A percentile compares a stretch with the other conserved stretches of the same genome.
Evolutionary conservation across 1,140 invertebrate genomes (phyloP).

Genomic region (Drosophila tristis): DNA sequence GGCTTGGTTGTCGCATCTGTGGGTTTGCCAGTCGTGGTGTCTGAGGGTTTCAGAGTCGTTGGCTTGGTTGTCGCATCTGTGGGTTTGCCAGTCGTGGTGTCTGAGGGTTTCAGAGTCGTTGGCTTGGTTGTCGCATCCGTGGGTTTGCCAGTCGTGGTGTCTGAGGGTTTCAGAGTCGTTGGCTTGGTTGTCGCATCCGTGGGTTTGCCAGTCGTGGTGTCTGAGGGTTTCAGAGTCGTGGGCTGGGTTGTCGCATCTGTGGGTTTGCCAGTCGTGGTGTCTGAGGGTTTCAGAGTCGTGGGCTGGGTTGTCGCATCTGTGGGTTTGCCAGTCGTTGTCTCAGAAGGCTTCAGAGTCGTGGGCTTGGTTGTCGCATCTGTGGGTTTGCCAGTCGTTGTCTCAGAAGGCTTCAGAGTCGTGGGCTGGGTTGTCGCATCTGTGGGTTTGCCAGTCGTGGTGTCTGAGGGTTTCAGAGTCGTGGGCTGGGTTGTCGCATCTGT

Average conservation of each 20-base stretch:
- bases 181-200: conserved; percentile 1
- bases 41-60: background rate
- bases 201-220: background rate
- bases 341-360: background rate
- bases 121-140: background rate
- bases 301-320: conserved; percentile 1
- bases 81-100: background rate
- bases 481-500: background rate
- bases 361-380: background rate
- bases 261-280: background rate
- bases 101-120: conserved; percentile 1
- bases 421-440: background rate
- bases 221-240: background rate
- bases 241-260: background rate
- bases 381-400: conserved; percentile 1
- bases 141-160: background rate
- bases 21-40: background rate
- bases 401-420: conserved; percentile 1
- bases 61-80: background rate
- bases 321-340: background rate
- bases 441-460: background rate
- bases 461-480: conserved; percentile 1
- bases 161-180: conserved; percentile 6
- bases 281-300: background rate
- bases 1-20: background rate